Base-by-base conservation (phyloP, 2,888 invertebrate species). In the Labia minor region DNA sequence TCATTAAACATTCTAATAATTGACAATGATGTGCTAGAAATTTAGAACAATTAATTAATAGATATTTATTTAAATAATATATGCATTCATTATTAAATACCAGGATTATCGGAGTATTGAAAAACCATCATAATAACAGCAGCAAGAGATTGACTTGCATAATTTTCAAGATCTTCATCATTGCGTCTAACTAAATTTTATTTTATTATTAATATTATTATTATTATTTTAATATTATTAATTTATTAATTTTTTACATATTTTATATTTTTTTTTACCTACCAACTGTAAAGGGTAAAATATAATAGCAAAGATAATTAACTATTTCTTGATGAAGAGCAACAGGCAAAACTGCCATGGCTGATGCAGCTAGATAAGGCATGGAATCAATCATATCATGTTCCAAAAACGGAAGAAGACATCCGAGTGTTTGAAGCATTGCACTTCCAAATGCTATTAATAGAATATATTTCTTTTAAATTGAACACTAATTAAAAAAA, bases 121-220 rank as follows among this genome's bases (percentile, higher is more conserved):
- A 98, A 90, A 26, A 98, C 91, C 87, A 97, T 90, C 92, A 98
- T 96, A 68, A 99, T 86, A 67, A 98, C 92, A 37, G 96, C 91
- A 0, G 95, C 90, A 2, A 93, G 88, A 1, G 91, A 91, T 75
- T 92, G 91, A 69, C 89, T 89, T 11, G 90, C 89, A 72, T 88
- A 87, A 72, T 86, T 88, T 74, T 90, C 90, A 70, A 86, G 84
- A 70, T 85, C 86, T 73, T 87, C 85, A n/a, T 87, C 86, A 1
- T 83, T 78, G 70, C 83, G 86, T 73, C 85, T 85, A 62, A 33
- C 19, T 37, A 62, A 21, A 20, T 63, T 62, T 19, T 16, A 8
- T 20, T 61, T 4, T 16, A 65, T 64, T 66, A 6, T n/a, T 64
- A 16, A 33, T 1, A 26, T 1, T 18, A 37, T 8, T 33, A n/a